These are phyloP conservation scores for Temnopleurus reevesii DNA, from an alignment of 53 echinoderm and acorn worm species.

Conservation along the genomic window DNA sequence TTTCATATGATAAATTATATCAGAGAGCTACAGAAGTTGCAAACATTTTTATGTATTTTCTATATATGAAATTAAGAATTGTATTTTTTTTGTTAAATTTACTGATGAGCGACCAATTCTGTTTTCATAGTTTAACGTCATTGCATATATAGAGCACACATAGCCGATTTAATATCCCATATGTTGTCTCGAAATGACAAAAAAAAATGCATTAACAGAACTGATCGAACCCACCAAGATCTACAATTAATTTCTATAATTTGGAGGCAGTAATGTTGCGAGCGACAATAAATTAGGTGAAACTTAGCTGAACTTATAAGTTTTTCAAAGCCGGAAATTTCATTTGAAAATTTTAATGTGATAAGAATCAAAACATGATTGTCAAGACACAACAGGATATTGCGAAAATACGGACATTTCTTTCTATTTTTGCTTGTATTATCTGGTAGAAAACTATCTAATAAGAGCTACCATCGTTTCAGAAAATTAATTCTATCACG, in stretches of 20 bases:
- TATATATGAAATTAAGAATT: no score
- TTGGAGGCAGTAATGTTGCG: neutral
- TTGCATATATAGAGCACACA: neutral
- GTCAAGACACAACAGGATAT: constrained; percentile 30
- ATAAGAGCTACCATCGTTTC: constrained; percentile 9
- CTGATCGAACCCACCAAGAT: neutral
- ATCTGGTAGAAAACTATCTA: constrained; percentile 21
- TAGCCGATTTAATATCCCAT: constrained; percentile 36
- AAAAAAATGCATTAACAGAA: no score
- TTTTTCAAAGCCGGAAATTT: neutral
- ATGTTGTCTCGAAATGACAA: neutral
- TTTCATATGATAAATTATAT: no score
- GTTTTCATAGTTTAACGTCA: neutral
- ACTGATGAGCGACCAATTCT: no score
- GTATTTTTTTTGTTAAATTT: no score
- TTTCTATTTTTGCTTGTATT: neutral
- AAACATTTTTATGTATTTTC: no score
- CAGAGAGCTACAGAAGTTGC: no score
- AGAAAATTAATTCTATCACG: constrained; percentile 25
- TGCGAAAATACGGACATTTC: neutral
- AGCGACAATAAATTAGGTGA: neutral
- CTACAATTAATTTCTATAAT: neutral
- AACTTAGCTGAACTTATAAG: neutral
- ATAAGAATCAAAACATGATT: constrained; percentile 10
- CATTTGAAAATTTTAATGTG: neutral